Evolutionary conservation across 2,113 vertebrate species (phyloP).

Genomic region (Platycercus adscitus): DNA sequence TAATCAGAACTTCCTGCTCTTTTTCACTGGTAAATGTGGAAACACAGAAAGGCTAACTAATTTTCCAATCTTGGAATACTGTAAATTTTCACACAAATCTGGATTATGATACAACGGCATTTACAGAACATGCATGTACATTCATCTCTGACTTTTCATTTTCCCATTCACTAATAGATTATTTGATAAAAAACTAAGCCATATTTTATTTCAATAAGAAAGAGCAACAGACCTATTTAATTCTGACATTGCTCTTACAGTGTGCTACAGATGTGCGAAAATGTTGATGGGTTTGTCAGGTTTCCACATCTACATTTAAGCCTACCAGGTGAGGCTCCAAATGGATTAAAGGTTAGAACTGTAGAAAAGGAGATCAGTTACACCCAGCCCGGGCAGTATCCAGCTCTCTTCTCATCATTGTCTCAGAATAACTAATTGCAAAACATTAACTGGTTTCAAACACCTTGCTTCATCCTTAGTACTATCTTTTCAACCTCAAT

Average conservation of each 20-base stretch:
- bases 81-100: background rate
- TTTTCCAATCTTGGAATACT: background rate
- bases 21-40: background rate
- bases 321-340: background rate
- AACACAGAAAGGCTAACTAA: background rate
- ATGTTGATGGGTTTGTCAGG: background rate
- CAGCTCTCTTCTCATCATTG: background rate
- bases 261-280: background rate
- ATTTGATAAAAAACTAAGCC: background rate
- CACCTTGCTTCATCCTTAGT: background rate
- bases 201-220: background rate
- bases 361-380: background rate
- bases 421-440: background rate
- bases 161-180: background rate
- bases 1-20: constrained; percentile 10
- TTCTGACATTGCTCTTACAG: background rate
- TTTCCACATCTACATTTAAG: background rate
- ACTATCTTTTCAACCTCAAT: background rate
- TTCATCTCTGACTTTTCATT: background rate
- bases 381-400: background rate
- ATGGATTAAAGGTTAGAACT: background rate
- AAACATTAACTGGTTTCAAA: background rate
- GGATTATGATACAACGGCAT: background rate
- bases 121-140: background rate
- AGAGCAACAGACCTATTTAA: background rate